Base-by-base conservation (phyloP, 1,140 invertebrate species). In the Diploscapter pachys region DNA sequence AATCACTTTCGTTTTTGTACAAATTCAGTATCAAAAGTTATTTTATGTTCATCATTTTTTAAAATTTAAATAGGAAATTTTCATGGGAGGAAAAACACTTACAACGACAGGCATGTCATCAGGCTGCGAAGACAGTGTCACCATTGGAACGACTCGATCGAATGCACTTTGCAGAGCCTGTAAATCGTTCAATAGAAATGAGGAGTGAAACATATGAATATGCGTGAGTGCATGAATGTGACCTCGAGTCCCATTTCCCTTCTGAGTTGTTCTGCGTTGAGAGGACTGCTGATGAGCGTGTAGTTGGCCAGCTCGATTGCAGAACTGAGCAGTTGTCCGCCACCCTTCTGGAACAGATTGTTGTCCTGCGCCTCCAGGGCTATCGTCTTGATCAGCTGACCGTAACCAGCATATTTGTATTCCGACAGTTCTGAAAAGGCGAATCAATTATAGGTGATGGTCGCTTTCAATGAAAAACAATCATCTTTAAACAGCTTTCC, bases 331-430 rank as follows among this genome's bases (percentile, higher is more conserved):
- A 99, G 87, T 48, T 92, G 91, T 2, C 91, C 91, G 54, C 91
- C 90, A 86, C 93, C 96, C 56, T 78, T 68, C 13, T 83, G 85
- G 88, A 99, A 99, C 76, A 99, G 87, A 77, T 91, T 89, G 69
- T 97, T 94, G 83, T 98, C 95, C 54, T 91, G 90, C 0, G 94
- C 93, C 88, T 99, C 96, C 83, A 97, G 87, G 82, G 91, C 90
- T 71, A 99, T 95, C 0, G 96, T 99, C 87, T 95, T 94, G 53
- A 99, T 93, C 6, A 99, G 88, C 88, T 97, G 95, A 0, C 93
- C 93, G 88, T 99, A 99, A 4, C 97, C 97, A 65, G 97, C 94
- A 88, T 99, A 99, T 87, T 99, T 99, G 88, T 98, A 99, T 3
- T 94, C 95, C 75, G 93, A 90, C 54, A 99, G 87, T 77, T 94